A percentile compares a stretch with the other conserved stretches of the same genome.
Conservation (phyloP, 2,888 invertebrate species). For the Pyrocoelia pectoralis region DNA sequence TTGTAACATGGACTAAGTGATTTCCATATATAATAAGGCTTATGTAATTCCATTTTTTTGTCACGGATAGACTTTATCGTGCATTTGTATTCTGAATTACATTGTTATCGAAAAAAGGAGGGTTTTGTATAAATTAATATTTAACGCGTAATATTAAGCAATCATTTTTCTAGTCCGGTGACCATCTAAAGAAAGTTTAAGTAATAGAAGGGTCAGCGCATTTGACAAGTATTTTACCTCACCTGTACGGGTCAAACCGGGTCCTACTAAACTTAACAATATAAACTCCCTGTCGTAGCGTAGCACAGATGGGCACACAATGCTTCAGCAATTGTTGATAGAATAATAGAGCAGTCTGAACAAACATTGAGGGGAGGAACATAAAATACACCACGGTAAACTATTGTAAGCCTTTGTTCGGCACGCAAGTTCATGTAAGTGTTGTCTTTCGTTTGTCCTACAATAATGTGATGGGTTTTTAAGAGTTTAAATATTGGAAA, state of each 20-base stretch:
- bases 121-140: not conserved
- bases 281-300: slow-evolving; percentile 27
- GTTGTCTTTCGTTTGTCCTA: slow-evolving; percentile 49
- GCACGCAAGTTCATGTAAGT: slow-evolving; percentile 46
- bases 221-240: slow-evolving; percentile 39
- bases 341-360: slow-evolving; percentile 59
- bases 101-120: not conserved
- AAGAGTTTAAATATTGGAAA: slow-evolving; percentile 34
- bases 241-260: slow-evolving; percentile 43
- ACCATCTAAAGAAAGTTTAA: slow-evolving; percentile 9
- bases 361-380: slow-evolving; percentile 52
- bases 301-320: slow-evolving; percentile 58
- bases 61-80: not conserved
- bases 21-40: slow-evolving; percentile 13
- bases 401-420: slow-evolving; percentile 46
- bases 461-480: slow-evolving; percentile 52
- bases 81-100: not conserved
- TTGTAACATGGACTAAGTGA: slow-evolving; percentile 13
- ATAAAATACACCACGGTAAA: slow-evolving; percentile 48
- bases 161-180: slow-evolving; percentile 10
- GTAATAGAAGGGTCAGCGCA: slow-evolving; percentile 21
- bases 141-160: not conserved
- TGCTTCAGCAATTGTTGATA: slow-evolving; percentile 55
- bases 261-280: slow-evolving; percentile 27
- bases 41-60: slow-evolving; percentile 6